A percentile compares a stretch with the other conserved stretches of the same genome.
phyloP scores from a whole-genome alignment of 2,888 invertebrate genomes.

The Eumacrocentrus americanus region DNA sequence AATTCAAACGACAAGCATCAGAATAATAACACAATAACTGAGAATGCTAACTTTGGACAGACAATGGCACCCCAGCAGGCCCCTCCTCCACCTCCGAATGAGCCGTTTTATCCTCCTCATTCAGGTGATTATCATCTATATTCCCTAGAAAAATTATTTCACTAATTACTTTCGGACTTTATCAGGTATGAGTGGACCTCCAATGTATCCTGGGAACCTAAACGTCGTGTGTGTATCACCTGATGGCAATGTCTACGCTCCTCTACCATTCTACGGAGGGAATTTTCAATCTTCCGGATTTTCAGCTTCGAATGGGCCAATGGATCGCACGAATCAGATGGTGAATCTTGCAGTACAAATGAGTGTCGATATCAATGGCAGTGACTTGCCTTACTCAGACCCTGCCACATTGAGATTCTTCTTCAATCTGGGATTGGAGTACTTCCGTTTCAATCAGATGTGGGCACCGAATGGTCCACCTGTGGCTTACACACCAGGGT shows the following conservation, averaged over 20 bases:
- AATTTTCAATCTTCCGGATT: conserved; percentile 22
- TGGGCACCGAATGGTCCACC: conserved; percentile 43
- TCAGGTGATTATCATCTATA: conserved; percentile 21
- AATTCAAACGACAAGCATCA: conserved; percentile 21
- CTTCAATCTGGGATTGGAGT: conserved; percentile 72
- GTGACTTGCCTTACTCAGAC: conserved; percentile 68
- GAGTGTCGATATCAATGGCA: conserved; percentile 63
- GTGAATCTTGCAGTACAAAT: conserved; percentile 52
- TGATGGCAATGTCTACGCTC: conserved; percentile 29
- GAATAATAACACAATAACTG: conserved; percentile 18
- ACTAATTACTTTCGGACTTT: too few relatives aligned
- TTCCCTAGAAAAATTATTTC: too few relatives aligned
- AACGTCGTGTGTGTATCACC: conserved; percentile 28
- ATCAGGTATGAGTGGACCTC: conserved; percentile 1
- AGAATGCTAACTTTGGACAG: conserved; percentile 26
- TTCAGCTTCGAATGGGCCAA: conserved; percentile 30
- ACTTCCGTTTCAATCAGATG: conserved; percentile 42
- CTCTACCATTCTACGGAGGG: conserved; percentile 14
- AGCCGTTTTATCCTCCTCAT: conserved; percentile 31
- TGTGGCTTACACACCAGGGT: conserved; percentile 37
- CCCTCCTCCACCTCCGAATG: conserved; percentile 26
- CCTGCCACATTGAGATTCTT: conserved; percentile 70
- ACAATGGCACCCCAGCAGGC: conserved; percentile 30
- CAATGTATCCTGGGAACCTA: conserved; percentile 26
- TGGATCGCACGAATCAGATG: conserved; percentile 42